Evolutionary conservation across 2,888 invertebrate genomes (phyloP).

Genomic region (Nymphalis polychloros): DNA sequence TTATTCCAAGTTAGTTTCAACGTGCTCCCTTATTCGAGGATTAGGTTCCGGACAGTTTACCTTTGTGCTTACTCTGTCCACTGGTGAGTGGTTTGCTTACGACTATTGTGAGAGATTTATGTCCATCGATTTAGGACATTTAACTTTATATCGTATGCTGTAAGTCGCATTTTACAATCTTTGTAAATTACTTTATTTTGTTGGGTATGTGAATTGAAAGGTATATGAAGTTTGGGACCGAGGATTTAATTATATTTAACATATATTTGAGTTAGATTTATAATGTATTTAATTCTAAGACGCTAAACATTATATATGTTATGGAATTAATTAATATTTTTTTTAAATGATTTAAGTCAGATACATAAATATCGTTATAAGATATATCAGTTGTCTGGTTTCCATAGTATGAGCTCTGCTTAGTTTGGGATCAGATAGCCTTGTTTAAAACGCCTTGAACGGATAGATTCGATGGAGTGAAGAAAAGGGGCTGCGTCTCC

Average conservation of each 20-base stretch:
- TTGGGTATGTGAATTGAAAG: slow-evolving; percentile 10
- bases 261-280: no score
- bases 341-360: no score
- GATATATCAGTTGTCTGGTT: no score
- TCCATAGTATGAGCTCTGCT: no score
- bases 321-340: no score
- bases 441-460: no score
- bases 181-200: background rate
- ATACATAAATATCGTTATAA: no score
- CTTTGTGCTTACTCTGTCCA: slow-evolving; percentile 30
- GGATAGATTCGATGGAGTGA: no score
- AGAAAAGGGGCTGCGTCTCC: no score
- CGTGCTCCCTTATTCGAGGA: slow-evolving; percentile 14
- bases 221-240: slow-evolving; percentile 15
- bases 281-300: no score
- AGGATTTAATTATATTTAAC: slow-evolving; percentile 11
- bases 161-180: slow-evolving; percentile 5
- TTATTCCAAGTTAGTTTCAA: background rate
- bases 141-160: background rate
- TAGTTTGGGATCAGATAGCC: no score
- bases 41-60: slow-evolving; percentile 41
- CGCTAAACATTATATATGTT: no score
- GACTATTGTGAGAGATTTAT: slow-evolving; percentile 19
- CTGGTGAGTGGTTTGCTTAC: slow-evolving; percentile 30
- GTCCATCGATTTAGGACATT: background rate